Percentiles rank a stretch among this genome's conserved stretches.
phyloP scores from a whole-genome alignment of 2,113 vertebrate genomes.

The Colinus virginianus region DNA sequence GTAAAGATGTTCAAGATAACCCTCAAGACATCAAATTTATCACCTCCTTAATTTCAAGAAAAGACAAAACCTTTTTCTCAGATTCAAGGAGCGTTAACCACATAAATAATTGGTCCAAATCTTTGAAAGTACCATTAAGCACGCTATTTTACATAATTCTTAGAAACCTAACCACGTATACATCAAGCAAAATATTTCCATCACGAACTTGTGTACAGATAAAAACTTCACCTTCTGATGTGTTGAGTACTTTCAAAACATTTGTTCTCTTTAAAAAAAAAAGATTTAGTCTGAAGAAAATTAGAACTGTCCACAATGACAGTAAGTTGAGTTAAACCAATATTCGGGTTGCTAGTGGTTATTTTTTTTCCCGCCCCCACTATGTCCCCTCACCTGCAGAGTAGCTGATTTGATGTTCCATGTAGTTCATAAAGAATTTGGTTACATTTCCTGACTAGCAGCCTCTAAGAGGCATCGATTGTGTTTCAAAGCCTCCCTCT shows the following conservation, averaged over 20 bases:
- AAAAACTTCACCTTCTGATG: not conserved
- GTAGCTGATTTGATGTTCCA: not conserved
- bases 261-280: not conserved
- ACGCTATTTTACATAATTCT: not conserved
- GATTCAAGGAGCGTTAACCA: not conserved
- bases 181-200: not conserved
- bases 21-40: not conserved
- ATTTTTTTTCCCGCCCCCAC: not conserved
- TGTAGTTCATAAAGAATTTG: not conserved
- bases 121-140: no score
- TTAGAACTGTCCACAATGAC: no score
- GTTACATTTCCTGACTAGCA: not conserved
- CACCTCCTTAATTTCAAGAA: not conserved
- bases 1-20: not conserved
- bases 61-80: not conserved
- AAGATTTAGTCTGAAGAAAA: no score
- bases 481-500: not conserved
- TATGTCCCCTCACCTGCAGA: not conserved
- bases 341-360: not conserved
- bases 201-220: not conserved
- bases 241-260: not conserved
- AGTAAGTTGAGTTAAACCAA: not conserved
- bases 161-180: not conserved
- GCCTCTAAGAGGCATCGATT: accelerated
- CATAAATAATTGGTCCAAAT: no score